These are phyloP conservation scores for Cryptoblepharus egeriae DNA, from an alignment of 2,797 vertebrate species.

Conservation along the genomic window DNA sequence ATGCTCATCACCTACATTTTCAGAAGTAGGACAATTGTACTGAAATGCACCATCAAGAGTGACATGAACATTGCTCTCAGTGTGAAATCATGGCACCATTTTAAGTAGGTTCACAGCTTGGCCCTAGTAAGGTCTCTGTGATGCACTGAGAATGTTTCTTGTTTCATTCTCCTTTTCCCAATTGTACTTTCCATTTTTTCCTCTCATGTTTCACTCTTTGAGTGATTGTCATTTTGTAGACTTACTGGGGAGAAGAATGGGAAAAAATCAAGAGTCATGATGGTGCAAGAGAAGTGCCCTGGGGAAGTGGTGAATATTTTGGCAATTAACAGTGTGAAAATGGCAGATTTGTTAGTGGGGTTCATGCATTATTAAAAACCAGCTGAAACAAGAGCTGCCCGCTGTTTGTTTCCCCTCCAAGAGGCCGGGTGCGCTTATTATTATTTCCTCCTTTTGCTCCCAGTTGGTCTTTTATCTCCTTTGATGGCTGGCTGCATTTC, in stretches of 20 bases:
- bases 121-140: neutral
- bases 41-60: neutral
- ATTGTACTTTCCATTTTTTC: neutral
- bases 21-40: neutral
- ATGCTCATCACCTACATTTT: neutral
- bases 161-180: neutral
- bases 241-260: slow-evolving; percentile 4
- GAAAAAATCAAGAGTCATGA: slow-evolving; percentile 43
- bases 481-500: slow-evolving; percentile 43
- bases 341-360: slow-evolving; percentile 51
- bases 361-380: slow-evolving; percentile 52
- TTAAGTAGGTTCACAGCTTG: neutral
- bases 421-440: slow-evolving; percentile 32
- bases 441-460: slow-evolving; percentile 46
- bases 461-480: slow-evolving; percentile 44
- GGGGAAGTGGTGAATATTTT: slow-evolving; percentile 58
- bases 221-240: slow-evolving; percentile 28
- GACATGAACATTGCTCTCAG: too few relatives aligned
- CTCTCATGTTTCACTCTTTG: neutral
- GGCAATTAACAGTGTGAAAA: slow-evolving; percentile 67
- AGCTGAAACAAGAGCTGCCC: slow-evolving; percentile 43
- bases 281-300: slow-evolving; percentile 58
- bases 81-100: neutral
- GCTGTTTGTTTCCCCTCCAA: slow-evolving; percentile 33
- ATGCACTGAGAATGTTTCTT: neutral